Percentiles rank a stretch among this genome's conserved stretches.
These are phyloP conservation scores for Tipula confusa DNA, from an alignment of 2,888 invertebrate genomes.

Conservation along the genomic window DNA sequence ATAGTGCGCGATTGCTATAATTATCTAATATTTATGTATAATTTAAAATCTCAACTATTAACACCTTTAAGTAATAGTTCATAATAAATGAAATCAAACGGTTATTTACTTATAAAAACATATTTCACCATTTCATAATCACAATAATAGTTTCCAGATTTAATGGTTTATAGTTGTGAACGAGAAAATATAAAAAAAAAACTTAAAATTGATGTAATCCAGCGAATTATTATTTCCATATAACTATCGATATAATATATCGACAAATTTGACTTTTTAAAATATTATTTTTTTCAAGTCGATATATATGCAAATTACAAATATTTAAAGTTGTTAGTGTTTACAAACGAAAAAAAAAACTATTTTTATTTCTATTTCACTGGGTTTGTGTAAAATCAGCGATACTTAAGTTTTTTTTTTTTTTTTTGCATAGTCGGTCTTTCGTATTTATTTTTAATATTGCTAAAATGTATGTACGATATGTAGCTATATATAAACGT, in stretches of 20 bases:
- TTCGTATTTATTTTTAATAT: background rate
- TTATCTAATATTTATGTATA: background rate
- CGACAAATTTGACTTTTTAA: background rate
- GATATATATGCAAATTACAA: constrained; percentile 20
- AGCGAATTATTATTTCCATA: background rate
- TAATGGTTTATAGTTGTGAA: background rate
- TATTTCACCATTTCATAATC: background rate
- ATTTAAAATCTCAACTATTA: background rate
- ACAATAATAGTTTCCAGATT: background rate
- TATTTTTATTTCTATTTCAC: constrained; percentile 20
- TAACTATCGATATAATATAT: background rate
- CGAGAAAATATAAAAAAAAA: background rate
- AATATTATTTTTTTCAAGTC: background rate
- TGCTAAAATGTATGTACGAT: background rate
- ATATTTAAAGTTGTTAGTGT: background rate
- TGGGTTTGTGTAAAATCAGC: background rate
- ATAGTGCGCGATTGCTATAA: background rate
- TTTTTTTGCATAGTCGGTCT: background rate
- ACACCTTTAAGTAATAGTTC: background rate
- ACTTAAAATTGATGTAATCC: background rate
- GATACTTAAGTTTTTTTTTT: background rate
- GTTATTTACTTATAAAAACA: background rate
- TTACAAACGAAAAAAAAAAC: background rate
- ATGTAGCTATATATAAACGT: background rate
- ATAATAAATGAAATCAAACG: background rate